These are phyloP conservation scores for Watsonalla cultraria DNA, from an alignment of 2,888 invertebrate genomes.

Conservation along the genomic window DNA sequence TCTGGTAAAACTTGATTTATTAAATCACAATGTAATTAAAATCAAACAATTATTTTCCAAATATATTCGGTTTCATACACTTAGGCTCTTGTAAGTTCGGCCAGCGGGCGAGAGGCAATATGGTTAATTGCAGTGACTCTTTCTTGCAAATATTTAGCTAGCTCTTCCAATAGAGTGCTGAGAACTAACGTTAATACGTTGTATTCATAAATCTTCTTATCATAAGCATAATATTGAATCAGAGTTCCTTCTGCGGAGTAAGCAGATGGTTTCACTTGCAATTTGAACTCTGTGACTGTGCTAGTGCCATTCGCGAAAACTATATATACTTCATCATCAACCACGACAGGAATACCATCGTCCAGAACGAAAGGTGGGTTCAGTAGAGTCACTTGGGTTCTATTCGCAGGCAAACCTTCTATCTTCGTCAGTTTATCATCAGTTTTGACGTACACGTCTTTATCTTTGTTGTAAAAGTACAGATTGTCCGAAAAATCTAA, in stretches of 20 bases:
- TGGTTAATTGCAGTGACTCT: constrained; percentile 31
- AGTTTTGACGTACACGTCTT: constrained; percentile 34
- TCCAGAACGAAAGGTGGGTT: constrained; percentile 43
- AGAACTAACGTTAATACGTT: constrained; percentile 33
- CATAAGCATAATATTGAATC: constrained; percentile 46
- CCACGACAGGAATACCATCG: constrained; percentile 32
- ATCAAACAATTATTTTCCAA: too few relatives aligned
- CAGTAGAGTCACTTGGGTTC: constrained; percentile 30
- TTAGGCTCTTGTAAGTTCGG: constrained; percentile 7
- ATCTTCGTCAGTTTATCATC: constrained; percentile 35
- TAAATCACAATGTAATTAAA: too few relatives aligned
- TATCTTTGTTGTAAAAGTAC: constrained; percentile 42
- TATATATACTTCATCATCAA: constrained; percentile 35
- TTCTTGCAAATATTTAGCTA: constrained; percentile 28
- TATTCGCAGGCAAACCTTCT: constrained; percentile 39
- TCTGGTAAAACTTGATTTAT: too few relatives aligned
- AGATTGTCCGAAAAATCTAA: constrained; percentile 49
- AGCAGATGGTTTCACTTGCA: constrained; percentile 42
- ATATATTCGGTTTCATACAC: not conserved
- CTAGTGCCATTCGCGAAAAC: constrained; percentile 40
- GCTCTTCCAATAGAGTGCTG: constrained; percentile 18
- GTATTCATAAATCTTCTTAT: constrained; percentile 59
- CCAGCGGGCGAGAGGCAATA: constrained; percentile 32
- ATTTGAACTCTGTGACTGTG: constrained; percentile 24
- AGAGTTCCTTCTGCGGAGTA: constrained; percentile 43